Base-by-base conservation (phyloP, 2,888 invertebrate species). In the Phaedon cochleariae region DNA sequence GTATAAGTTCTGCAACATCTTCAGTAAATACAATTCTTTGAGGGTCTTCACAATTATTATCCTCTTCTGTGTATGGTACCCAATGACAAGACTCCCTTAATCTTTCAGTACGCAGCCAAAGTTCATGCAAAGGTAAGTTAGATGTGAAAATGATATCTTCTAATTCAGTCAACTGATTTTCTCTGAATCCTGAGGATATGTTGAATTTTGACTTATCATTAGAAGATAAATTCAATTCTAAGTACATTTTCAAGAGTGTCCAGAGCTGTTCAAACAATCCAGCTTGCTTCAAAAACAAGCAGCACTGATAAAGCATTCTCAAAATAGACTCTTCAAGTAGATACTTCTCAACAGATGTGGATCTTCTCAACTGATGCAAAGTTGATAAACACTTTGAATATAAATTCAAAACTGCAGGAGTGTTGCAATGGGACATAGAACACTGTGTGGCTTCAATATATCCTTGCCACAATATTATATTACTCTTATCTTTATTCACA, bases 181-280 rank as follows among this genome's bases (percentile, higher is more conserved):
- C 87, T 45, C 85, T 80, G 64, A 86, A 82, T 2, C 57, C 62
- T 1, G 63, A 67, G 1, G 64, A 41, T 52, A 73, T 57, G 57
- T 73, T 70, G 60, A 76, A 76, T 49, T 61, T 72, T 6, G 41
- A 69, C 59, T 68, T 76, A 64, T 77, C 76, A 58, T 83, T 76
- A 0, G 80, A 80, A 0, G 86, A 85, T 68, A 91, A 85, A 85
- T 90, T 92, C 71, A 93, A 83, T 71, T 89, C 89, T 29, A 90
- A 83, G 75, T 90, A 90, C 77, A 92, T 83, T 77, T 90, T 88
- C 52, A 93, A 81, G 37, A 92, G 84, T 68, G 90, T 89, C 87
- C 91, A 91, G 76, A 94, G 87, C 76, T 89, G 89, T 83, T 93
- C 93, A 86, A 89, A 90, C 64, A 92, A 85, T 0, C 92, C 92